Conservation (phyloP, 2,888 invertebrate species). For the Saturnia pavonia region DNA sequence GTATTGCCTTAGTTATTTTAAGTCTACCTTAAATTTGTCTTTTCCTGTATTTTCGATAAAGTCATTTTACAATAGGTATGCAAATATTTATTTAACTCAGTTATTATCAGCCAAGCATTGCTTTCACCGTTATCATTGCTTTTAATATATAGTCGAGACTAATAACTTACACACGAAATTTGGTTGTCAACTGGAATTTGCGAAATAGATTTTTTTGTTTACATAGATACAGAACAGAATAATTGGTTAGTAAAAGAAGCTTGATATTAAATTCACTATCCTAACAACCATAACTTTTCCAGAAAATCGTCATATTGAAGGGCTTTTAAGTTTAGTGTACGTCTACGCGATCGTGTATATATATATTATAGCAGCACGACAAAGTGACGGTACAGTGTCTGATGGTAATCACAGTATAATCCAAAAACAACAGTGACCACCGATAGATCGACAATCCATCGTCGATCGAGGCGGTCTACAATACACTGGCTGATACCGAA, state of each 20-base stretch:
- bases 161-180: neutral
- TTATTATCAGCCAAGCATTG: neutral
- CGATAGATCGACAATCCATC: too few species aligned
- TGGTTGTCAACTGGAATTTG: neutral
- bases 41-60: neutral
- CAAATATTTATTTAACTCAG: neutral
- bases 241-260: too few species aligned
- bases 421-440: too few species aligned
- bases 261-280: neutral
- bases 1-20: neutral
- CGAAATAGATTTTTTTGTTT: neutral
- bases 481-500: too few species aligned
- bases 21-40: neutral
- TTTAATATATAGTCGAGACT: neutral
- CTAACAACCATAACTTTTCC: neutral
- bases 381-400: too few species aligned
- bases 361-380: too few species aligned
- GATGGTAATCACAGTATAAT: too few species aligned
- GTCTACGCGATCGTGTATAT: too few species aligned
- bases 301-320: too few species aligned
- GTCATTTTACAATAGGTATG: neutral
- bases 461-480: too few species aligned
- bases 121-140: neutral
- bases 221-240: too few species aligned
- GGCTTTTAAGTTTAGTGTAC: too few species aligned